Evolutionary conservation across 2,797 vertebrate species (phyloP), one percentile per base, ranked within the genome.

Genomic region (Diplodus sargus): DNA sequence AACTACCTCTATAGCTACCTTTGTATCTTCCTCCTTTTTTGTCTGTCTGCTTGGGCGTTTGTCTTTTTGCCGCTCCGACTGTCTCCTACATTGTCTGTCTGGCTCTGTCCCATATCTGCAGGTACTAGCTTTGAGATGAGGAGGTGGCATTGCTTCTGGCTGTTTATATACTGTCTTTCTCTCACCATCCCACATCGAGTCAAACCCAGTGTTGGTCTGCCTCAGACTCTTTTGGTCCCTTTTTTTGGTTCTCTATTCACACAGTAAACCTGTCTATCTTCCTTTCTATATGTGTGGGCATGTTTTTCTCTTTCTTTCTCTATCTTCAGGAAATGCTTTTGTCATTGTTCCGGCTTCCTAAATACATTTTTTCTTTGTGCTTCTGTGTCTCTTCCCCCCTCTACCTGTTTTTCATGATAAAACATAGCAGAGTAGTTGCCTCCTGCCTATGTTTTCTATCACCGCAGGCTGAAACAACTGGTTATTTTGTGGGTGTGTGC

Each of bases 141-240:
- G 74, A 68, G 76, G 84, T 83, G 78, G 72, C 70, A 86, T 86
- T 76, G 88, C 90, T 85, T 76, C 66, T 22, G 84, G 90, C 84
- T 79, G 48, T 87, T 83, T 80, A 82, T 83, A 72, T 89, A 69
- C 74, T 9, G 0, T 74, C 61, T 52, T 20, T n/a, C 39, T 49
- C 45, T 48, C 12, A 56, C 23, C 25, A 39, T 25, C 11, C 42
- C 48, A 52, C 60, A 72, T 16, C 47, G 23, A 81, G 39, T 81
- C 66, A 76, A 59, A 78, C 54, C 45, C 65, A 77, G 23, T 49
- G 11, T 52, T 81, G 69, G 67, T 84, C 74, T 76, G n/a, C 65
- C 39, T 63, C 48, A 47, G 43, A 64, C 28, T 62, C 22, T 75
- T 75, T 68, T 62, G 70, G 11, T 68, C 57, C 34, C 43, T 80